Percentiles rank a stretch among this genome's conserved stretches.
phyloP scores from a whole-genome alignment of 2,113 vertebrate species.

The Alces alces region DNA sequence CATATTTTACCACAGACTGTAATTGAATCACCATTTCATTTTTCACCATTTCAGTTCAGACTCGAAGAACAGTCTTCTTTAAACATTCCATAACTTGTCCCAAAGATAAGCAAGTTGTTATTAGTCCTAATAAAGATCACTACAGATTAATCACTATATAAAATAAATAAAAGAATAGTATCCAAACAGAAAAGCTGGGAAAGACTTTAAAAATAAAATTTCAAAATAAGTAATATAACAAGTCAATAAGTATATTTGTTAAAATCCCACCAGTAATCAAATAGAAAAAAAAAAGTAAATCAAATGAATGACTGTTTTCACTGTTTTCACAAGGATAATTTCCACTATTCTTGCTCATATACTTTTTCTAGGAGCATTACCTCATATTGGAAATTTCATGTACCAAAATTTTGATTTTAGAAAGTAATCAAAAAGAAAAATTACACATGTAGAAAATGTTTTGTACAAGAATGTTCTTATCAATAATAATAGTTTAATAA shows the following conservation, averaged over 20 bases:
- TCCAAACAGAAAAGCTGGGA: background rate
- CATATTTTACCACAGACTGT: background rate
- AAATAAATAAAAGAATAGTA: background rate
- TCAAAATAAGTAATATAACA: background rate
- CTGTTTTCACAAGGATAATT: background rate
- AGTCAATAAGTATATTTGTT: background rate
- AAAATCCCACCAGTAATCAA: background rate
- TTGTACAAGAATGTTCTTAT: background rate
- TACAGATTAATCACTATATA: background rate
- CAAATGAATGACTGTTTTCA: background rate
- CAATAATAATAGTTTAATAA: constrained; percentile 8
- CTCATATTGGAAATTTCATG: background rate
- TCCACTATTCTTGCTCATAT: background rate
- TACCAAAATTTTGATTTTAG: background rate
- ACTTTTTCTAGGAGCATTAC: background rate
- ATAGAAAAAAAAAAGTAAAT: background rate
- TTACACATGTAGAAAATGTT: background rate
- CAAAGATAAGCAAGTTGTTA: background rate
- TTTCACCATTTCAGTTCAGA: background rate
- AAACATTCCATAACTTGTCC: background rate
- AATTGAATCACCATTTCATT: background rate
- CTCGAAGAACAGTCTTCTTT: background rate
- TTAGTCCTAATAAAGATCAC: background rate
- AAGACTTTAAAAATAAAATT: background rate
- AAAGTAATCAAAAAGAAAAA: background rate